Evolutionary conservation across 1,140 invertebrate genomes (phyloP).

Genomic region (Drosophila murphyi): DNA sequence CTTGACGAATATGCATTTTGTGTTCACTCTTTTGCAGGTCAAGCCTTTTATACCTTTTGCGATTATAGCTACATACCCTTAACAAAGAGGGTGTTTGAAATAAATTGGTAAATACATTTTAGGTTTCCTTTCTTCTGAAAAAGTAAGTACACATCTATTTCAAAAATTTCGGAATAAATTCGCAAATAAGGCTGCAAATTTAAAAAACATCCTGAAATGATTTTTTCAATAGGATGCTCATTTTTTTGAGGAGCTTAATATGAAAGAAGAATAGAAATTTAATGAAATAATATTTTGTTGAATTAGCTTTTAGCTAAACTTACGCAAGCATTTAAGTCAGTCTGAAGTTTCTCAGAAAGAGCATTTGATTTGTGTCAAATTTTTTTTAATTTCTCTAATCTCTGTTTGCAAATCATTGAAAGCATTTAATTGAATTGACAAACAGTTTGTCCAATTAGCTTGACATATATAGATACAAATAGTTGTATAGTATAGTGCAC

Average conservation of each 20-base stretch:
- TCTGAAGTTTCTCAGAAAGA: not conserved
- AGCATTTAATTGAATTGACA: constrained; percentile 58
- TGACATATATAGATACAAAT: constrained; percentile 27
- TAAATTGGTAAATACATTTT: too few species aligned
- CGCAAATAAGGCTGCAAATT: too few species aligned
- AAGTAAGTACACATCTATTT: too few species aligned
- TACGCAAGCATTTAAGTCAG: too few species aligned
- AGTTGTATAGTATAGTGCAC: not conserved
- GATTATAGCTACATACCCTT: not conserved
- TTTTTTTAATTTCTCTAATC: constrained; percentile 36
- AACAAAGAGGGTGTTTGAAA: not conserved
- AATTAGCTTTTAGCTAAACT: too few species aligned
- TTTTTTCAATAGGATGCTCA: too few species aligned
- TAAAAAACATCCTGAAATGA: too few species aligned
- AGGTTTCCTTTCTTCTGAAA: too few species aligned
- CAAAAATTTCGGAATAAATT: too few species aligned
- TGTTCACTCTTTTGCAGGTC: not conserved
- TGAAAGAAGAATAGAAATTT: too few species aligned
- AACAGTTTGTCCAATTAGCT: constrained; percentile 56
- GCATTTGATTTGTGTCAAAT: not conserved
- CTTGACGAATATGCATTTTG: constrained; percentile 39
- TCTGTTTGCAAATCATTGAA: constrained; percentile 71
- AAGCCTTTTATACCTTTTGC: constrained; percentile 36
- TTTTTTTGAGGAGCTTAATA: too few species aligned
- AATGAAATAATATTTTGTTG: too few species aligned